A percentile compares a stretch with the other conserved stretches of the same genome.
Conservation (phyloP, 1,140 invertebrate genomes). For the Diachasmimorpha longicaudata region DNA sequence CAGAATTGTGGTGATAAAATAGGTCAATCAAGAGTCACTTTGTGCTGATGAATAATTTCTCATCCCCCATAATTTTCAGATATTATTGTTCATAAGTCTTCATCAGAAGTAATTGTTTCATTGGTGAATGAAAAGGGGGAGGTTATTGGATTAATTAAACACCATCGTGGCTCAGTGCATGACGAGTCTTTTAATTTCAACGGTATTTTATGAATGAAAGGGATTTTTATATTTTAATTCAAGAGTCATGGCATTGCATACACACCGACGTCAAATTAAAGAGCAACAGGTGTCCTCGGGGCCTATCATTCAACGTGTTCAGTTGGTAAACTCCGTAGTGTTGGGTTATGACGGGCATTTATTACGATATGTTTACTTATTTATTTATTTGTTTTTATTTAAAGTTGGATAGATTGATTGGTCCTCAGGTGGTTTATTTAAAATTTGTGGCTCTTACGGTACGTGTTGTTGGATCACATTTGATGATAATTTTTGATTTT, state of each 20-base stretch:
- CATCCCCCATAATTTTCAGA: not conserved
- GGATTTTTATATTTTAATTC: not conserved
- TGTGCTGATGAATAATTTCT: not conserved
- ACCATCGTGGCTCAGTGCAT: not conserved
- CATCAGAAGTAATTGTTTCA: not conserved
- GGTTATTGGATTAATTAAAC: not conserved
- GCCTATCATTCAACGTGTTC: conserved; percentile 46
- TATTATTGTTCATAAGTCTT: not conserved
- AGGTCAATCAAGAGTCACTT: no score
- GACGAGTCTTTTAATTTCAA: not conserved
- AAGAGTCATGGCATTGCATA: not conserved
- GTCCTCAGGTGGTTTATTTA: no score
- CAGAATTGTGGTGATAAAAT: no score
- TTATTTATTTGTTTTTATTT: not conserved
- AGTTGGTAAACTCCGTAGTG: conserved; percentile 32
- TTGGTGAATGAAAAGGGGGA: no score
- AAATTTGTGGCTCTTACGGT: no score
- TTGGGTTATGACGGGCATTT: conserved; percentile 36
- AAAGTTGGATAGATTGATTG: no score
- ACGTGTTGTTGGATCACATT: no score
- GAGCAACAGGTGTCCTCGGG: conserved; percentile 51
- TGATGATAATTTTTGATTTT: no score
- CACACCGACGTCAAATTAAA: conserved; percentile 46
- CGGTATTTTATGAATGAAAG: not conserved
- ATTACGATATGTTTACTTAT: not conserved